Base-by-base conservation (phyloP, 2,888 invertebrate species). In the Ephialtes manifestator region DNA sequence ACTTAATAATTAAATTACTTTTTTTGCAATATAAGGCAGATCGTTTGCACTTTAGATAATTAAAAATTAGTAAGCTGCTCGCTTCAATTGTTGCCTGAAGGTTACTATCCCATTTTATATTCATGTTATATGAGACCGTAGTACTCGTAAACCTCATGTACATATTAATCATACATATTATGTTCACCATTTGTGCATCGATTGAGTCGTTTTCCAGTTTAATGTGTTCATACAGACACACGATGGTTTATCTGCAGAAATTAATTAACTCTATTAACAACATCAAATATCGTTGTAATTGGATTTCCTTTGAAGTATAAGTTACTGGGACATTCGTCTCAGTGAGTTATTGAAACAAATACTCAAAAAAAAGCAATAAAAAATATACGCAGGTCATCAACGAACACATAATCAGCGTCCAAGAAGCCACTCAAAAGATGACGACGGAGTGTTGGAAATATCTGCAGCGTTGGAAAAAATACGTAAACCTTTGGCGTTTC, bases 401-500 rank as follows among this genome's bases (percentile, higher is more conserved):
- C 81, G 96, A 97, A 53, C 92, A 96, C 31, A 95, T 97, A 0
- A 92, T 95, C 24, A 95, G 95, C 71, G 95, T 97, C 58, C 97
- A 97, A 91, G 96, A 96, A 39, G 95, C 96, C 35, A 95, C 96
- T 5, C 96, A 96, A 85, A 95, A 95, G 86, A 94, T 97, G 0
- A 96, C 97, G 4, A 93, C 95, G n/a, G 96, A 96, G 74, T 96
- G 97, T 28, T 95, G 96, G 85, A 94, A 94, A 28, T 96, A 97
- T 91, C 94, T 96, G 67, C 95, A 95, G 88, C 96, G 96, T 90
- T 98, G 97, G 96, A 96, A 96, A 78, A 96, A 96, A 89, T 98
- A 96, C 91, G 95, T 96, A 84, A 96, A 96, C 90, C 94, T 98
- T 15, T 98, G 98, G 98, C 95, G 96, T 0, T 96, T 95, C 90